Evolutionary conservation across 2,797 vertebrate species (phyloP).

Genomic region (Anabacerthia variegaticeps): DNA sequence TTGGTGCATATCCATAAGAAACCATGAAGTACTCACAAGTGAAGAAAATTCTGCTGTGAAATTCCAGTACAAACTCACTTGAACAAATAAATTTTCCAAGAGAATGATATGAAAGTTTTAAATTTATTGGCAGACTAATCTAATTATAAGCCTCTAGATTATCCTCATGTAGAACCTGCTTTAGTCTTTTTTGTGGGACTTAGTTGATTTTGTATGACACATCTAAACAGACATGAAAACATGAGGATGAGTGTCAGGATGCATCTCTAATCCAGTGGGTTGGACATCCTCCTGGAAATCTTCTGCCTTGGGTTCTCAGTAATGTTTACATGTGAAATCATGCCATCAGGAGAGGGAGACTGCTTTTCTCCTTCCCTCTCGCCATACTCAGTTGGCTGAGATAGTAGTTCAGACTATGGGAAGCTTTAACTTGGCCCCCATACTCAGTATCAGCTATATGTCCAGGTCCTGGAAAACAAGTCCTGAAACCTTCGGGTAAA

Average conservation of each 20-base stretch:
- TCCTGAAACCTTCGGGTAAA: neutral
- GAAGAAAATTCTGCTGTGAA: neutral
- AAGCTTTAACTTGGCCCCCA: neutral
- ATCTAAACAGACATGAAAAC: neutral
- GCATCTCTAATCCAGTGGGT: neutral
- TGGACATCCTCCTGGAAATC: neutral
- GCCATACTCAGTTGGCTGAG: neutral
- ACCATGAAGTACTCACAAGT: accelerated
- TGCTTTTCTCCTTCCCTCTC: neutral
- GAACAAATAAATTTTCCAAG: neutral
- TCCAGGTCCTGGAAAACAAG: neutral
- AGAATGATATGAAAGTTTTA: neutral
- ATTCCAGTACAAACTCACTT: neutral
- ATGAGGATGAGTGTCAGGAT: accelerated
- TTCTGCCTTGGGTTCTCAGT: neutral
- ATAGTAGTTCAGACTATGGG: neutral
- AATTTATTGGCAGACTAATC: neutral
- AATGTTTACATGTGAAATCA: neutral
- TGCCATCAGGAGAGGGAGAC: neutral
- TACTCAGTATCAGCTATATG: neutral
- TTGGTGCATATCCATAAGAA: neutral
- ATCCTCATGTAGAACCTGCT: neutral
- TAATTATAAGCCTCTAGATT: neutral
- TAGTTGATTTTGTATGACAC: neutral
- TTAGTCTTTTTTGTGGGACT: neutral